These are phyloP conservation scores for Heliothis subflexa DNA, from an alignment of 1,140 invertebrate species.

Conservation along the genomic window DNA sequence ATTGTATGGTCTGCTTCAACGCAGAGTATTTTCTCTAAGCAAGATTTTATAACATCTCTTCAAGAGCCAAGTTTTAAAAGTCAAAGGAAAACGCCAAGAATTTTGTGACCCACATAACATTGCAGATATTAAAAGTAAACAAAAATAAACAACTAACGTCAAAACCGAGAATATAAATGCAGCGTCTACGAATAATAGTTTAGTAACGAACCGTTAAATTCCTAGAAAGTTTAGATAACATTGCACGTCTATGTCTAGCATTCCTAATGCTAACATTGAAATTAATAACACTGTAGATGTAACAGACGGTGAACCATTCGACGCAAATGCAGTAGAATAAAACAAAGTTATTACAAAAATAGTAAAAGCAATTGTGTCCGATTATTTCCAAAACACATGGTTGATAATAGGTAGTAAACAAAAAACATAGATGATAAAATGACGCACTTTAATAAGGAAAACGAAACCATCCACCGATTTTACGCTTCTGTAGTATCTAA, in stretches of 20 bases:
- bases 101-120: background rate
- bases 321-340: no score
- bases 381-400: no score
- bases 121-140: background rate
- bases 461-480: no score
- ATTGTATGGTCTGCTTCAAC: background rate
- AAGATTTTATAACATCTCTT: no score
- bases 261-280: slow-evolving; percentile 22
- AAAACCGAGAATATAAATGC: background rate
- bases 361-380: no score
- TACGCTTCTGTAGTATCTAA: no score
- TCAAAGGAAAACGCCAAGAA: background rate
- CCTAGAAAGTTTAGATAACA: slow-evolving; percentile 39
- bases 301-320: background rate
- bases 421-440: no score
- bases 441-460: no score
- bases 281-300: background rate
- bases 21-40: background rate
- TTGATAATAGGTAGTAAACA: no score
- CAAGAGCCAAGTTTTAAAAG: background rate
- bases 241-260: slow-evolving; percentile 6
- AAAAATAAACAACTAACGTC: background rate
- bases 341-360: no score
- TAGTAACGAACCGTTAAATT: slow-evolving; percentile 15
- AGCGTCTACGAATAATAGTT: background rate